These are phyloP conservation scores for Nibea albiflora DNA, from an alignment of 2,113 vertebrate species.

Conservation along the genomic window DNA sequence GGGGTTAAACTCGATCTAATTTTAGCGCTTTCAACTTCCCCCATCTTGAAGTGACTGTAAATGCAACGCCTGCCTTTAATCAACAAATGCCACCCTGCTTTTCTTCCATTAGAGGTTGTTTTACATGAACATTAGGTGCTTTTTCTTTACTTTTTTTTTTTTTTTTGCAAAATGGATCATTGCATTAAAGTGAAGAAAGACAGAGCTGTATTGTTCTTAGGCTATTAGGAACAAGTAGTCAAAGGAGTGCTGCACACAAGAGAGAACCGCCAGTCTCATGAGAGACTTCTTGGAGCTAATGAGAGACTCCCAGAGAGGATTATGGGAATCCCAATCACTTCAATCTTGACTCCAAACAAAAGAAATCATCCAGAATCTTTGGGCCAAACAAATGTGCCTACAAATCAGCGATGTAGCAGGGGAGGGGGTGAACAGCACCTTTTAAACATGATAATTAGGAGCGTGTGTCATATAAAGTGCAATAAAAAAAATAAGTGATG, in stretches of 20 bases:
- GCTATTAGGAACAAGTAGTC: background rate
- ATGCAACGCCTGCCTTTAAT: constrained; percentile 21
- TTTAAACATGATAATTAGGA: background rate
- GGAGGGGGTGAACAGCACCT: background rate
- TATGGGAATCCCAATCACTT: constrained; percentile 27
- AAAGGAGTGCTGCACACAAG: background rate
- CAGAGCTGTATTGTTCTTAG: background rate
- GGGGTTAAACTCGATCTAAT: constrained; percentile 48
- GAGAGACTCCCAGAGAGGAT: constrained; percentile 23
- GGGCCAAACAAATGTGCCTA: background rate
- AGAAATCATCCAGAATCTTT: background rate
- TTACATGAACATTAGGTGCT: background rate
- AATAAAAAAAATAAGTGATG: background rate
- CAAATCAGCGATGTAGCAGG: background rate
- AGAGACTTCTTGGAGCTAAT: constrained; percentile 25
- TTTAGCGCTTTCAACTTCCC: constrained; percentile 43
- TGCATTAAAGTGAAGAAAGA: background rate
- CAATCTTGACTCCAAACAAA: constrained; percentile 18
- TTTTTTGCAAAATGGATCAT: constrained; percentile 3
- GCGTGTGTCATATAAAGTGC: background rate
- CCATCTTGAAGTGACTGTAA: constrained; percentile 5
- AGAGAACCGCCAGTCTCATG: background rate
- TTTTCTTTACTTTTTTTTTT: background rate
- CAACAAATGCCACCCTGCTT: background rate
- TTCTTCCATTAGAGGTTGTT: background rate